Evolutionary conservation across 2,797 vertebrate genomes (phyloP), one percentile per base, ranked within the genome.

Genomic region (Sebastes flavidus): DNA sequence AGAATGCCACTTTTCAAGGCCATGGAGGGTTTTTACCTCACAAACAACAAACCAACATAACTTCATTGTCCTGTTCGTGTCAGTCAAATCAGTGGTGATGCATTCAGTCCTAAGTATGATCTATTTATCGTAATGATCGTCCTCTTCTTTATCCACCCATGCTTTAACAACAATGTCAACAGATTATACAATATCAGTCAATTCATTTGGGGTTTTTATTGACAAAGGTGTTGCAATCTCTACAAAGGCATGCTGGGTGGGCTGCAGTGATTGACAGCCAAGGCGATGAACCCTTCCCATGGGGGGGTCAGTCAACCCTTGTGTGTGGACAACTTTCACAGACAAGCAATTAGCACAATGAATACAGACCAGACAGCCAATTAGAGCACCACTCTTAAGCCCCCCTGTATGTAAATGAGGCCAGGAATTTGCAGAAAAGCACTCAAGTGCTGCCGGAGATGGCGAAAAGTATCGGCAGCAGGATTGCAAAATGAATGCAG

Each of bases 331-430:
- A 89, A 89, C 76, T 88, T 81, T 84, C 29, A 68, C 63, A 88
- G 82, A 89, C 78, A 83, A 87, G 80, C 80, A 87, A 90, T 94
- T 91, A 91, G 71, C 81, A 82, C 65, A 58, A n/a, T 80, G 88
- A 89, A 91, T 84, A 76, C 76, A 87, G 60, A 83, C 87, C 83
- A 91, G 84, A 68, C 80, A 84, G 77, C 84, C 89, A 92, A 89
- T 93, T 92, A 92, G 68, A 74, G 72, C 54, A 29, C 42, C 71
- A 18, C 49, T 56, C 80, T 82, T 85, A 83, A 90, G 54, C 14
- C 70, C 59, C 59, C 74, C 14, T 54, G 42, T 89, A 87, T 91
- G 88, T 65, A 90, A 90, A 91, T 86, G 38, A 83, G 84, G 24
- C 5, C 13, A 16, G 74, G 77, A 87, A 85, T 80, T 74, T 86